A percentile compares a stretch with the other conserved stretches of the same genome.
Evolutionary conservation across 2,888 invertebrate species (phyloP).

Genomic region (Acanthosepion lycidas): DNA sequence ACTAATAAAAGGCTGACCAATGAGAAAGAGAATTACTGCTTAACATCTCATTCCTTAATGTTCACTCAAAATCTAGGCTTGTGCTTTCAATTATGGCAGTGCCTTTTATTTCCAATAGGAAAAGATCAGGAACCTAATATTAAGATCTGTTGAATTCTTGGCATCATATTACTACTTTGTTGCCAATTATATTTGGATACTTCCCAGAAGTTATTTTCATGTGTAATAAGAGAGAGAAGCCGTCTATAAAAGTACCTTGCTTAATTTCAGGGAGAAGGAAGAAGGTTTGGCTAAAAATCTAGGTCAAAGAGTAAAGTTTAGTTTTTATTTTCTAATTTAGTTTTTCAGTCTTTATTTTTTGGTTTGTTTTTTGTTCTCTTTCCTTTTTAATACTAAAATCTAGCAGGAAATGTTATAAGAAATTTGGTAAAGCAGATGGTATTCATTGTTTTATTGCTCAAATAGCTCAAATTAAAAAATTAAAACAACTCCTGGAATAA

Average conservation of each 20-base stretch:
- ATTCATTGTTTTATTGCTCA: no score
- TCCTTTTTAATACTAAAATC: not conserved
- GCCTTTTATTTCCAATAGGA: not conserved
- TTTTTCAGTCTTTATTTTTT: not conserved
- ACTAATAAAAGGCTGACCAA: not conserved
- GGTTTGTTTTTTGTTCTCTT: not conserved
- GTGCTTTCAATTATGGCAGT: not conserved
- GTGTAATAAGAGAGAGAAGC: not conserved
- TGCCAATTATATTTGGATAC: not conserved
- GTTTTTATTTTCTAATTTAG: not conserved
- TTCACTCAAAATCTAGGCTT: not conserved
- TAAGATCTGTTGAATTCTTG: constrained; percentile 33
- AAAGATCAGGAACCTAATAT: constrained; percentile 9
- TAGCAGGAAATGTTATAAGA: not conserved
- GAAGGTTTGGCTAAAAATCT: not conserved
- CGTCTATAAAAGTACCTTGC: not conserved
- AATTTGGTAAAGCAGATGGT: no score
- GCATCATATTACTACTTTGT: not conserved
- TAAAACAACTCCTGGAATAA: no score
- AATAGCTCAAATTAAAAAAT: no score
- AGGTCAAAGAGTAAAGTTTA: not conserved
- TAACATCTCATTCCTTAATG: not conserved
- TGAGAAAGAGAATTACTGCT: not conserved
- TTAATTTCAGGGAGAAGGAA: not conserved
- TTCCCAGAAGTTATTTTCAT: not conserved